Evolutionary conservation across 2,797 vertebrate species (phyloP).

Genomic region (Arvicola amphibius): DNA sequence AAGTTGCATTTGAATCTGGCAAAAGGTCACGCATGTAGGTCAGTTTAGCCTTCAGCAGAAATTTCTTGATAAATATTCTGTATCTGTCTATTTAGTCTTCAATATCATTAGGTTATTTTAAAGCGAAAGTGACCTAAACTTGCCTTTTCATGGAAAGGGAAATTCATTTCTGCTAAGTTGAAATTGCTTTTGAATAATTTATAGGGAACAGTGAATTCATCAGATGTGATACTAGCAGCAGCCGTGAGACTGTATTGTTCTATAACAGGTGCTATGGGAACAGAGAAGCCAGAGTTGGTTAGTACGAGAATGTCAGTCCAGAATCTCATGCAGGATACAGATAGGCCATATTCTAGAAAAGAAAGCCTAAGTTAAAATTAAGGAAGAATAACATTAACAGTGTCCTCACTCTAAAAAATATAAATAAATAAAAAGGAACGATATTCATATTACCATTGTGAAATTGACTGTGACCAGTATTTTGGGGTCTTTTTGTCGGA

Average conservation of each 20-base stretch:
- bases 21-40: conserved; percentile 72
- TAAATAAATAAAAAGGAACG: neutral
- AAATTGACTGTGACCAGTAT: neutral
- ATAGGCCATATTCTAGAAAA: conserved; percentile 8
- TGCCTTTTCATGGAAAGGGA: conserved; percentile 70
- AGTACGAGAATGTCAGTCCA: conserved; percentile 48
- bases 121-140: conserved; percentile 70
- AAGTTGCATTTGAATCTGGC: conserved; percentile 73
- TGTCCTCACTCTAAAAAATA: neutral
- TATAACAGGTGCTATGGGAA: conserved; percentile 55
- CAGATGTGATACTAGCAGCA: conserved; percentile 61
- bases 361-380: conserved; percentile 25
- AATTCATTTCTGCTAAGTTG: conserved; percentile 76
- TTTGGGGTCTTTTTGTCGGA: neutral
- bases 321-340: conserved; percentile 36
- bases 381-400: neutral
- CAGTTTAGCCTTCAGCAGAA: conserved; percentile 70
- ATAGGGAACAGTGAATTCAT: conserved; percentile 69
- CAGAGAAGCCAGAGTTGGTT: conserved; percentile 18
- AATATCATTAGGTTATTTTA: conserved; percentile 70
- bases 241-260: conserved; percentile 61
- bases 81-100: conserved; percentile 48
- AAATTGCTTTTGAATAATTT: conserved; percentile 83
- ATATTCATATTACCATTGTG: neutral
- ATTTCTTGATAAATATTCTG: conserved; percentile 70